A percentile compares a stretch with the other conserved stretches of the same genome.
phyloP scores from a whole-genome alignment of 2,888 invertebrate genomes.

The Dinocampus coccinellae region DNA sequence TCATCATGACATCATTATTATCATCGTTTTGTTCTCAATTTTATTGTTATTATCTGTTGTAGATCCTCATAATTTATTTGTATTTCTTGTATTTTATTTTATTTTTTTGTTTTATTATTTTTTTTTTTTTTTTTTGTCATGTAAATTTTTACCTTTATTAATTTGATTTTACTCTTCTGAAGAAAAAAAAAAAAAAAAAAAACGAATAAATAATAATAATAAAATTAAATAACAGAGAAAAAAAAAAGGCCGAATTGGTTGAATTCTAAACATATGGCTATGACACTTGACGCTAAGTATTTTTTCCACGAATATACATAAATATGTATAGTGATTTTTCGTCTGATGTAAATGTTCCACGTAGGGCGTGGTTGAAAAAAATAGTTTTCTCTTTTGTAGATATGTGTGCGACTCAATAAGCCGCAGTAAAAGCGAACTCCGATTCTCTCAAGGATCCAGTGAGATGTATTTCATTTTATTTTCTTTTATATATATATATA shows the following conservation, averaged over 20 bases:
- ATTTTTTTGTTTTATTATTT: too few relatives aligned
- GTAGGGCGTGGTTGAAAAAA: conserved; percentile 33
- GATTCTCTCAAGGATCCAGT: conserved; percentile 1
- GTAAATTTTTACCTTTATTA: background rate
- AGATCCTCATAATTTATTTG: too few relatives aligned
- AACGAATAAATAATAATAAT: too few relatives aligned
- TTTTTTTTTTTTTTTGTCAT: background rate
- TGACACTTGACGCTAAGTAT: conserved; percentile 27
- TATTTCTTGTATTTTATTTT: too few relatives aligned
- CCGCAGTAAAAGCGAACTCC: background rate
- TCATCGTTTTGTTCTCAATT: background rate
- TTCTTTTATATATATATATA: too few relatives aligned
- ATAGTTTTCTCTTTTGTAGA: conserved; percentile 12
- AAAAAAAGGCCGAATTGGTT: conserved; percentile 19
- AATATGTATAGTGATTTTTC: conserved; percentile 25
- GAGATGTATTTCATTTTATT: conserved; percentile 15
- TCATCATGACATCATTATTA: background rate
- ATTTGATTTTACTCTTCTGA: background rate
- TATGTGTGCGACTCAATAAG: conserved; percentile 12
- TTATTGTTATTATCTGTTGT: too few relatives aligned
- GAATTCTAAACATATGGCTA: conserved; percentile 31
- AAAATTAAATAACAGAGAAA: too few relatives aligned
- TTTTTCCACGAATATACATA: conserved; percentile 36
- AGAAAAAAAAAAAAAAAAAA: conserved; percentile 12
- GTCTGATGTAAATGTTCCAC: conserved; percentile 15